Evolutionary conservation across 2,888 invertebrate genomes (phyloP).

Genomic region (Thelaira solivaga): DNA sequence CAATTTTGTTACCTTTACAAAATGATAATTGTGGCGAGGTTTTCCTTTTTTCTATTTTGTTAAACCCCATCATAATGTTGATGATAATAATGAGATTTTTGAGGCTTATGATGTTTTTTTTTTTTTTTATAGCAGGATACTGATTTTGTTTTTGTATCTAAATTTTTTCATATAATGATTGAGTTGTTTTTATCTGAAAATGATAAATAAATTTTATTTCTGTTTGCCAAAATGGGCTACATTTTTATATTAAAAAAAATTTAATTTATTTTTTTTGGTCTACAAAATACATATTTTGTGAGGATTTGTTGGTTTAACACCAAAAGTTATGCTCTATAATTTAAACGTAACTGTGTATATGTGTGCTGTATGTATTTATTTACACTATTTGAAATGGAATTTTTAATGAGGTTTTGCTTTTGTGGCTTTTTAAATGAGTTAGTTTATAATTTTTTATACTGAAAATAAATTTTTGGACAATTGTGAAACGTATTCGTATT

Average conservation of each 20-base stretch:
- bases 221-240: not conserved
- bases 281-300: constrained; percentile 14
- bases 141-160: no score
- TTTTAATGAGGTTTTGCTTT: not conserved
- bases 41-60: no score
- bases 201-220: constrained; percentile 1
- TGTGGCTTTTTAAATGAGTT: not conserved
- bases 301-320: constrained; percentile 4
- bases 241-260: not conserved
- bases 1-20: no score
- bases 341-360: not conserved
- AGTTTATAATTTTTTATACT: no score
- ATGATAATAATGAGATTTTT: no score
- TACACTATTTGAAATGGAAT: not conserved
- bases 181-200: not conserved
- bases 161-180: constrained; percentile 8
- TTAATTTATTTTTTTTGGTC: no score
- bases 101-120: no score
- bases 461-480: no score
- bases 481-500: no score
- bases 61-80: no score
- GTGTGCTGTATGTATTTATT: not conserved
- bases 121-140: no score
- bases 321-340: not conserved
- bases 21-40: no score